Evolutionary conservation across 1,140 invertebrate genomes (phyloP).

Genomic region (Muscidifurax raptorellus): DNA sequence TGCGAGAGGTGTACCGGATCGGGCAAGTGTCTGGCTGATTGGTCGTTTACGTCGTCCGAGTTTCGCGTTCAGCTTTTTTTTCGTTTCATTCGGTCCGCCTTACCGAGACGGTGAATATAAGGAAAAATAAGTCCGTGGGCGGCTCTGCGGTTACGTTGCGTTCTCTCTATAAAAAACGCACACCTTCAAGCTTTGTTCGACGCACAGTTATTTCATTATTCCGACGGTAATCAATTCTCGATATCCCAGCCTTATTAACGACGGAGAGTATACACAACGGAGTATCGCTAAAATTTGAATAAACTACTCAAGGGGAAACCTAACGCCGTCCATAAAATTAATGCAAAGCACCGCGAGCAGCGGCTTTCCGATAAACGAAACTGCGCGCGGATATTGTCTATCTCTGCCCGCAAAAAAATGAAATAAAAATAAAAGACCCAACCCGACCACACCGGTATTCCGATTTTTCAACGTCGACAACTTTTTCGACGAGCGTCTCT

Average conservation of each 20-base stretch:
- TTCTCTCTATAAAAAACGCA: conserved; percentile 23
- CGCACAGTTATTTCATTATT: not conserved
- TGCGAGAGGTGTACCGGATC: conserved; percentile 29
- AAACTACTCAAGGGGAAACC: not conserved
- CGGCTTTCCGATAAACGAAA: not conserved
- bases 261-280: not conserved
- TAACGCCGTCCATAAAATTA: not conserved
- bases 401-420: not conserved
- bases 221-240: not conserved
- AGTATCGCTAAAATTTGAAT: not conserved
- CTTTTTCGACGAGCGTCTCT: not conserved
- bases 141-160: not conserved
- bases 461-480: not conserved
- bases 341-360: not conserved
- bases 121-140: not conserved
- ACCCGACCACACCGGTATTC: not conserved
- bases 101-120: not conserved
- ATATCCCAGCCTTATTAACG: not conserved
- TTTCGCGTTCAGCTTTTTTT: not conserved
- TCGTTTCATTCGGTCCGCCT: too few relatives aligned
- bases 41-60: conserved; percentile 17
- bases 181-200: conserved; percentile 21
- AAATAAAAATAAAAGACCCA: not conserved
- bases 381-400: not conserved
- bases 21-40: conserved; percentile 44